Conservation (phyloP, 2,113 vertebrate species). For the Dasyornis broadbenti region DNA sequence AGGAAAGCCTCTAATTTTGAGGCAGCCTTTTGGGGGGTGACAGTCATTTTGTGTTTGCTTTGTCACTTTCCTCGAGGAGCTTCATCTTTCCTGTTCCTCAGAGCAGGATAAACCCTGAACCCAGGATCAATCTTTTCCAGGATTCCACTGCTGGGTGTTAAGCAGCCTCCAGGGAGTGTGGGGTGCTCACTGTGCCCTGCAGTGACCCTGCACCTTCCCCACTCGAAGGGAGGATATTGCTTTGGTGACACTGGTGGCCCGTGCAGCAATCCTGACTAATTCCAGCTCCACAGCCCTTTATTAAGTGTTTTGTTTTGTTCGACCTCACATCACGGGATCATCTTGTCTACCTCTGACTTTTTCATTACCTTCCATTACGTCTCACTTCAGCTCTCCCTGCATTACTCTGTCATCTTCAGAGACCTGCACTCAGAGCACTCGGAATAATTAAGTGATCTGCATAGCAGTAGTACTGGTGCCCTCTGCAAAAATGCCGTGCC, state of each 20-base stretch:
- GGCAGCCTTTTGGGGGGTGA: not conserved
- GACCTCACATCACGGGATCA: constrained; percentile 47
- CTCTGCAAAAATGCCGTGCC: not conserved
- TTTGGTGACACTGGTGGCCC: not conserved
- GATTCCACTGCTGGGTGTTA: not conserved
- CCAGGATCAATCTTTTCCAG: not conserved
- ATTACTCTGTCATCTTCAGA: constrained; percentile 27
- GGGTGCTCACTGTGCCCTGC: not conserved
- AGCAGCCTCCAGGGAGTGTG: not conserved
- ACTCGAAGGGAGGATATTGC: not conserved
- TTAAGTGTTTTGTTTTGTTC: constrained; percentile 65
- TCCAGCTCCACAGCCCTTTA: constrained; percentile 35
- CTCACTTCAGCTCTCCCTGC: constrained; percentile 1
- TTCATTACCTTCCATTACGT: constrained; percentile 68
- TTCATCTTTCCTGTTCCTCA: not conserved
- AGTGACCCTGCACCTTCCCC: not conserved
- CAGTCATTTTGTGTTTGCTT: not conserved
- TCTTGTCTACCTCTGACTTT: constrained; percentile 60
- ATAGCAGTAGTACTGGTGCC: not conserved
- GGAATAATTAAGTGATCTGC: constrained; percentile 61
- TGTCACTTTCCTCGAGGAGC: not conserved
- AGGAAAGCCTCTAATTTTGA: not conserved
- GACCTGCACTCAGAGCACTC: constrained; percentile 25
- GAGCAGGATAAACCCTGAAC: not conserved
- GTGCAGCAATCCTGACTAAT: constrained; percentile 14